Percentiles rank a stretch among this genome's conserved stretches.
phyloP scores from a whole-genome alignment of 1,140 invertebrate species.

The Lasaia peninsularis region DNA sequence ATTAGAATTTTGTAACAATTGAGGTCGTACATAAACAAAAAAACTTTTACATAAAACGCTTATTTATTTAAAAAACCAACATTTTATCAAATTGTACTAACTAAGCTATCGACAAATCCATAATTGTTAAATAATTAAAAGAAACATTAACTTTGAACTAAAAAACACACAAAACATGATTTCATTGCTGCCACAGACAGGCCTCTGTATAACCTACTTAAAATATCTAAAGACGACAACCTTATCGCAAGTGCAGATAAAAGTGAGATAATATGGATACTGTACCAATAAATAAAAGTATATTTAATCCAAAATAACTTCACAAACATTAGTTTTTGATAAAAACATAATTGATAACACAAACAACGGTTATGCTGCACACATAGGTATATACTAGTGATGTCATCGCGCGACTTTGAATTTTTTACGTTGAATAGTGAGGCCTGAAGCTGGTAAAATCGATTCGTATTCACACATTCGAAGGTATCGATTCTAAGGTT shows the following conservation, averaged over 20 bases:
- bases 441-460: too few species aligned
- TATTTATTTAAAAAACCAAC: too few species aligned
- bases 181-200: slow-evolving; percentile 30
- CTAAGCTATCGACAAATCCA: too few species aligned
- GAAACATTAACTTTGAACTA: slow-evolving; percentile 37
- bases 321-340: slow-evolving; percentile 72
- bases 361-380: slow-evolving; percentile 52
- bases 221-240: slow-evolving; percentile 34
- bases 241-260: slow-evolving; percentile 42
- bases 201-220: slow-evolving; percentile 53
- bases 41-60: too few species aligned
- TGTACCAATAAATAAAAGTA: slow-evolving; percentile 63
- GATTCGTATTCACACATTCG: too few species aligned
- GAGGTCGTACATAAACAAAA: slow-evolving; percentile 33
- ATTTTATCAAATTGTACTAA: too few species aligned
- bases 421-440: slow-evolving; percentile 3
- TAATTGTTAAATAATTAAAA: neutral
- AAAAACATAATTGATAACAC: slow-evolving; percentile 75
- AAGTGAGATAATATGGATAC: slow-evolving; percentile 55
- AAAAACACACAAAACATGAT: slow-evolving; percentile 66
- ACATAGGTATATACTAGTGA: slow-evolving; percentile 48
- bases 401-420: slow-evolving; percentile 24
- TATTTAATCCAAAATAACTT: slow-evolving; percentile 55
- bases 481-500: too few species aligned
- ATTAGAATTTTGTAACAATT: slow-evolving; percentile 21